Percentiles rank a stretch among this genome's conserved stretches.
These are phyloP conservation scores for Piprites chloris DNA, from an alignment of 2,113 vertebrate species.

Conservation along the genomic window DNA sequence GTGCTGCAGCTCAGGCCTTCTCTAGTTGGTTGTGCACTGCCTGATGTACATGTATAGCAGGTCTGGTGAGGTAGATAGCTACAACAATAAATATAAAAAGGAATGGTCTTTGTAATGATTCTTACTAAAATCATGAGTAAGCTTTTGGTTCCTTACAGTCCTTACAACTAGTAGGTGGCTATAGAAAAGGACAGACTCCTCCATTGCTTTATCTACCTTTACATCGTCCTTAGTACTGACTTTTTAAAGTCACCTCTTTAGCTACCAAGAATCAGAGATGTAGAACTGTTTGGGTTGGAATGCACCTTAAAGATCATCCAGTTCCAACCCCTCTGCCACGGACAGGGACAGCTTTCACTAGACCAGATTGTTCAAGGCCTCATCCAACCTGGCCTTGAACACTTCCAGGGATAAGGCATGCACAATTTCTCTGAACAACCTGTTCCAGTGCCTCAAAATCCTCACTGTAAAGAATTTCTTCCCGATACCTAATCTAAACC, in stretches of 20 bases:
- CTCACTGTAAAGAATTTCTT: not conserved
- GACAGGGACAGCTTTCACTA: not conserved
- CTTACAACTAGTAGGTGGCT: not conserved
- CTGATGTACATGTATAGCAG: rapidly evolving
- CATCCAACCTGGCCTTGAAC: not conserved
- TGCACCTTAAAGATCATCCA: not conserved
- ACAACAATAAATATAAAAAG: not conserved
- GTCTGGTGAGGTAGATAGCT: not conserved
- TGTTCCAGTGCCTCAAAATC: not conserved
- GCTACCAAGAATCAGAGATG: not conserved
- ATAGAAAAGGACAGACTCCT: not conserved
- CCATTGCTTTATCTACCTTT: not conserved
- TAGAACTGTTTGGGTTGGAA: not conserved
- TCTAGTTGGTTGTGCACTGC: not conserved
- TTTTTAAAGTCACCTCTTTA: not conserved
- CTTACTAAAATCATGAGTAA: not conserved
- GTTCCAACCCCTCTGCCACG: not conserved
- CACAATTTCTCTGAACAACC: not conserved
- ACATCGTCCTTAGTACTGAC: not conserved
- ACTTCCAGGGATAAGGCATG: not conserved
- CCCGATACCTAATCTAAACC: not conserved
- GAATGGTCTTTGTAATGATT: not conserved
- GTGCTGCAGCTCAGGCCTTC: not conserved
- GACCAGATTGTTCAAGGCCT: not conserved
- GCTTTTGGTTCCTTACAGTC: not conserved